Percentiles rank a stretch among this genome's conserved stretches.
Evolutionary conservation across 2,888 invertebrate genomes (phyloP).

Genomic region (Myopa tessellatipennis): DNA sequence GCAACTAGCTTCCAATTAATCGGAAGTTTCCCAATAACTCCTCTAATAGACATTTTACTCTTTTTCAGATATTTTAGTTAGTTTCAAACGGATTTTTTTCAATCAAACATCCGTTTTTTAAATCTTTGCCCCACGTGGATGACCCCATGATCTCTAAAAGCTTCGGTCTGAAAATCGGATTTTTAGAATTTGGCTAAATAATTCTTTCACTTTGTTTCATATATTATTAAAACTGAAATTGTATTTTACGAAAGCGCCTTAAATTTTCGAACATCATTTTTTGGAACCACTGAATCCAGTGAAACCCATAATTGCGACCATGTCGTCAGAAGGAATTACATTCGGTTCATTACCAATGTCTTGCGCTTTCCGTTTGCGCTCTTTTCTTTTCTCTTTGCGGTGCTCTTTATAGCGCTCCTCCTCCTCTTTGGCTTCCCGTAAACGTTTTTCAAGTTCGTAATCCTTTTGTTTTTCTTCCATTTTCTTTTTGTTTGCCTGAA

Average conservation of each 20-base stretch:
- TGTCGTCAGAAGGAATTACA: constrained; percentile 73
- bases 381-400: constrained; percentile 88
- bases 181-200: not conserved
- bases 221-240: constrained; percentile 13
- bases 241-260: not conserved
- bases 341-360: constrained; percentile 70
- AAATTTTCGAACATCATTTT: constrained; percentile 69
- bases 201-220: constrained; percentile 10
- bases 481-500: constrained; percentile 93
- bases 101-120: constrained; percentile 54
- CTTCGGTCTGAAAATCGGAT: not conserved
- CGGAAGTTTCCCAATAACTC: too few species aligned
- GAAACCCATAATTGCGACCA: constrained; percentile 95
- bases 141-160: constrained; percentile 58
- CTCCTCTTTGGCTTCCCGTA: constrained; percentile 95
- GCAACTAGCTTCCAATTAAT: too few species aligned
- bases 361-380: constrained; percentile 86
- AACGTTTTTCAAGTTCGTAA: constrained; percentile 90
- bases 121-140: constrained; percentile 56
- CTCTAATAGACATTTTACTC: too few species aligned
- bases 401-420: constrained; percentile 92
- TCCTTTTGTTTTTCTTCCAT: constrained; percentile 95
- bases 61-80: constrained; percentile 65
- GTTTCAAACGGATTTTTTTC: constrained; percentile 32
- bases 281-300: constrained; percentile 90